These are phyloP conservation scores for Semibalanus balanoides DNA, from an alignment of 1,140 invertebrate species.

Conservation along the genomic window DNA sequence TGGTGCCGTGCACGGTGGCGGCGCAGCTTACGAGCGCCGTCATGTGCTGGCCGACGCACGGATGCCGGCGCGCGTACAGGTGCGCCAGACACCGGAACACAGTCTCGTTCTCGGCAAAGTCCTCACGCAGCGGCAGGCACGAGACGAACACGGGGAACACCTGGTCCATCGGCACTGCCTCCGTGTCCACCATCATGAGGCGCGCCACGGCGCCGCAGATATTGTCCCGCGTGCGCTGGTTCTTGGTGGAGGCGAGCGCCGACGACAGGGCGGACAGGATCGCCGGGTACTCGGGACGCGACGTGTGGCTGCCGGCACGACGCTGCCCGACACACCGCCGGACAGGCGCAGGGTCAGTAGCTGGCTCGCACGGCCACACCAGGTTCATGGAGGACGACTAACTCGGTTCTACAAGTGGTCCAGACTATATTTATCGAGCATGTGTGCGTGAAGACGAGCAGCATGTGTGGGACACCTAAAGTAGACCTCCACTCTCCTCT, in stretches of 20 bases:
- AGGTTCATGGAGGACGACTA: too few species aligned
- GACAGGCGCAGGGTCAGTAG: constrained; percentile 11
- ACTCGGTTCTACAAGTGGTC: too few species aligned
- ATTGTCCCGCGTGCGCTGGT: constrained; percentile 51
- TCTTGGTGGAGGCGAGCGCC: constrained; percentile 44
- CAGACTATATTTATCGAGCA: too few species aligned
- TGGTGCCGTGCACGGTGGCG: constrained; percentile 37
- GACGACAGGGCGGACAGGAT: constrained; percentile 49
- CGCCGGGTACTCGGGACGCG: constrained; percentile 40
- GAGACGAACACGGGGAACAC: constrained; percentile 55
- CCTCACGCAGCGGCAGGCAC: constrained; percentile 54
- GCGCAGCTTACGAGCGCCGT: constrained; percentile 38
- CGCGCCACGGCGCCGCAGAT: constrained; percentile 60
- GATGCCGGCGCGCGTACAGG: constrained; percentile 43
- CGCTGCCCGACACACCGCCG: constrained; percentile 32
- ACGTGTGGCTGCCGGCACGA: constrained; percentile 12
- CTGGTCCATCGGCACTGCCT: constrained; percentile 46
- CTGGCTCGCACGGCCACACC: too few species aligned
- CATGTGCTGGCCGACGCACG: constrained; percentile 37
- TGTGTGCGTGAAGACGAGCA: too few species aligned
- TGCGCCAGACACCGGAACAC: constrained; percentile 48
- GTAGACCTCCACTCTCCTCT: too few species aligned
- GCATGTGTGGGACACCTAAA: too few species aligned
- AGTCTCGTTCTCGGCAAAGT: constrained; percentile 55
- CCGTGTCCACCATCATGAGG: constrained; percentile 48